phyloP scores from a whole-genome alignment of 2,797 vertebrate species.

The Enteromius thamalakanensis region DNA sequence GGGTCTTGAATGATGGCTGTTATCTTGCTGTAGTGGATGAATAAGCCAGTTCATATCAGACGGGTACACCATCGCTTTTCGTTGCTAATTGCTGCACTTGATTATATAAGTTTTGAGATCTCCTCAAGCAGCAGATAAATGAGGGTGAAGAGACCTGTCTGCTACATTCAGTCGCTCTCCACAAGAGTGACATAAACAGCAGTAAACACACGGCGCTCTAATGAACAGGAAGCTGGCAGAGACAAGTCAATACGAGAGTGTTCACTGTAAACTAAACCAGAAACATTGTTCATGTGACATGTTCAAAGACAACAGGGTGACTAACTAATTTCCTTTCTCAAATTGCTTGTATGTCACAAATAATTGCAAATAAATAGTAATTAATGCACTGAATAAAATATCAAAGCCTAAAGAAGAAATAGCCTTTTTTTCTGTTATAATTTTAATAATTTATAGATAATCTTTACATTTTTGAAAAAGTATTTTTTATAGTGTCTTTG shows the following conservation, averaged over 20 bases:
- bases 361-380: not conserved
- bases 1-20: slow-evolving; percentile 36
- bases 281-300: not conserved
- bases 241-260: not conserved
- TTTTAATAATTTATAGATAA: not conserved
- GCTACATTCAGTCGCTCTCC: slow-evolving; percentile 22
- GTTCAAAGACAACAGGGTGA: not conserved
- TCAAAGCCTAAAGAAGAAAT: not conserved
- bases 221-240: not conserved
- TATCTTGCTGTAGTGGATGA: slow-evolving; percentile 46
- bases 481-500: not conserved
- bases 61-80: slow-evolving; percentile 20
- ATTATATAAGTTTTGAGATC: slow-evolving; percentile 44
- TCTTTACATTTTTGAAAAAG: not conserved
- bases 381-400: not conserved
- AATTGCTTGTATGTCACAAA: not conserved
- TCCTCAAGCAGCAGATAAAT: slow-evolving; percentile 43
- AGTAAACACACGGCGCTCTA: slow-evolving; percentile 25
- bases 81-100: slow-evolving; percentile 49
- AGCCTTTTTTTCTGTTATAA: not conserved
- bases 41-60: slow-evolving; percentile 36
- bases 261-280: not conserved
- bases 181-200: slow-evolving; percentile 31
- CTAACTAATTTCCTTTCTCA: not conserved
- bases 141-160: slow-evolving; percentile 31